These are phyloP conservation scores for Alentia gelatinosa DNA, from an alignment of 2,888 invertebrate genomes.

Conservation along the genomic window DNA sequence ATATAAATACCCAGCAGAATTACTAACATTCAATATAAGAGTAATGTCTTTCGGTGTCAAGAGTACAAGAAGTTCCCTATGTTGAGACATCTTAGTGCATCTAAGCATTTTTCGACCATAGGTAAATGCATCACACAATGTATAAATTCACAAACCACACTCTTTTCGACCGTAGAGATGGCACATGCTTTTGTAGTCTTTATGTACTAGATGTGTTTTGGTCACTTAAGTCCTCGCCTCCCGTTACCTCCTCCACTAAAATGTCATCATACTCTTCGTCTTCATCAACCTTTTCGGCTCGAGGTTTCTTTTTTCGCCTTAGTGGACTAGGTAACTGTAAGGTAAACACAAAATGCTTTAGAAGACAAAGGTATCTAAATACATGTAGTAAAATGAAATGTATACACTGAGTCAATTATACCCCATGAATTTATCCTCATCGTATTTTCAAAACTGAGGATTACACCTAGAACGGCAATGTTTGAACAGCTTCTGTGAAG, in stretches of 20 bases:
- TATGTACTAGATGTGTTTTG: not conserved
- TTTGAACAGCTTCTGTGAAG: no score
- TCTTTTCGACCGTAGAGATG: not conserved
- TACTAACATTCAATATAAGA: no score
- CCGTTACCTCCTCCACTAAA: not conserved
- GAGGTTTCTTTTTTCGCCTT: not conserved
- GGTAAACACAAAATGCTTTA: not conserved
- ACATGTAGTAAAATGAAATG: no score
- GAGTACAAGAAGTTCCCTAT: no score
- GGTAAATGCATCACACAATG: constrained; percentile 11
- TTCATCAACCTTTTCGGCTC: not conserved
- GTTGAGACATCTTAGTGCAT: no score
- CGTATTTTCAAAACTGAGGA: no score
- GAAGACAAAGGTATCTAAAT: not conserved
- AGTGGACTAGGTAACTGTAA: constrained; percentile 2
- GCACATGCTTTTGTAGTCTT: not conserved
- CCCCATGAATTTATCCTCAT: no score
- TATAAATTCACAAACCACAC: not conserved
- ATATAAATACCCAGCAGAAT: no score
- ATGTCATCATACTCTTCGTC: constrained; percentile 3
- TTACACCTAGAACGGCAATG: no score
- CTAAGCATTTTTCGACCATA: no score
- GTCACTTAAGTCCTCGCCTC: not conserved
- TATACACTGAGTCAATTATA: no score
- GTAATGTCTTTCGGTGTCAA: no score